Conservation (phyloP, 2,888 invertebrate species). For the Tillus elongatus region DNA sequence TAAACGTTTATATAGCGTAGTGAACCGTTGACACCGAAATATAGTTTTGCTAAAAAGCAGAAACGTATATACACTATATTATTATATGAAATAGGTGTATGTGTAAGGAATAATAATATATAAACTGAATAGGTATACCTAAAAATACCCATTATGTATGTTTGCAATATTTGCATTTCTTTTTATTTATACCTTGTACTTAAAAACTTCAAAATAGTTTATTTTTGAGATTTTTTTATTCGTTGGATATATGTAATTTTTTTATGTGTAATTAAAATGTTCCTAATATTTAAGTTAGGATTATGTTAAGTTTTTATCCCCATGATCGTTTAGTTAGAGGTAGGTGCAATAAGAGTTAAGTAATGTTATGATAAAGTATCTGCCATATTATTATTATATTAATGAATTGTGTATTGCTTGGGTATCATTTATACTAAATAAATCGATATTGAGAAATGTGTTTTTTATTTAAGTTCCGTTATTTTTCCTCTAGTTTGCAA, state of each 20-base stretch:
- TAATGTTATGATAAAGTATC: slow-evolving; percentile 37
- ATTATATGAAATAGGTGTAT: slow-evolving; percentile 38
- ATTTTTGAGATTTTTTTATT: slow-evolving; percentile 20
- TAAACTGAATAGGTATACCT: slow-evolving; percentile 31
- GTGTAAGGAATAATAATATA: slow-evolving; percentile 35
- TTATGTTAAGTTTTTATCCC: slow-evolving; percentile 35
- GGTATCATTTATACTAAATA: slow-evolving; percentile 45
- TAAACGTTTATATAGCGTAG: slow-evolving; percentile 40
- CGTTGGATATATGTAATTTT: slow-evolving; percentile 23
- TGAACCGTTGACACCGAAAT: slow-evolving; percentile 39
- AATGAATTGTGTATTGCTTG: slow-evolving; percentile 44
- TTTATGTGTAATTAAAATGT: slow-evolving; percentile 36
- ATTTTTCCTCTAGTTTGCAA: too few relatives aligned
- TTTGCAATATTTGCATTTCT: slow-evolving; percentile 33
- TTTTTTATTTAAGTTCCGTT: slow-evolving; percentile 9
- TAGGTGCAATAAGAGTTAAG: slow-evolving; percentile 42
- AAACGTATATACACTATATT: slow-evolving; percentile 39
- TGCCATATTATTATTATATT: slow-evolving; percentile 40
- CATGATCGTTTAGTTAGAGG: slow-evolving; percentile 37
- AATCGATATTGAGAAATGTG: slow-evolving; percentile 37
- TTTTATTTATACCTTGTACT: slow-evolving; percentile 27
- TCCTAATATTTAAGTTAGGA: slow-evolving; percentile 37
- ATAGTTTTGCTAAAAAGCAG: slow-evolving; percentile 41
- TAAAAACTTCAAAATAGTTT: slow-evolving; percentile 18
- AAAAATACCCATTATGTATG: slow-evolving; percentile 21